These are phyloP conservation scores for Otis tarda DNA, from an alignment of 2,113 vertebrate species.

Conservation along the genomic window DNA sequence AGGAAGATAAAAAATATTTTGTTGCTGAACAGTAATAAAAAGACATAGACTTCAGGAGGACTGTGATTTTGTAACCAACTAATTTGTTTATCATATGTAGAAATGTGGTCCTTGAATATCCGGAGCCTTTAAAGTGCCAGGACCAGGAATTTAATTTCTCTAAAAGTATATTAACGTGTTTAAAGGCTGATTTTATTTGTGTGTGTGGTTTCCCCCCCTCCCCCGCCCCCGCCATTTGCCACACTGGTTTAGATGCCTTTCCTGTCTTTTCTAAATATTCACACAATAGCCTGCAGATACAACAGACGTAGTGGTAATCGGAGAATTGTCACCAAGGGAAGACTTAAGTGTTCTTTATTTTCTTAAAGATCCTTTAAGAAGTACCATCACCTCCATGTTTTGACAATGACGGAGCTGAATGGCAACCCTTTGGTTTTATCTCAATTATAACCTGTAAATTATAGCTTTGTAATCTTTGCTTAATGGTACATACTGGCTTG, in stretches of 20 bases:
- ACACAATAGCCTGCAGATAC: neutral
- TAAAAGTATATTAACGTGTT: neutral
- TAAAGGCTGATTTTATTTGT: neutral
- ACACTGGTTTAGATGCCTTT: neutral
- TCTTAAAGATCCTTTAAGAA: neutral
- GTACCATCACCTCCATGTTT: neutral
- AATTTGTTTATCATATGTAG: neutral
- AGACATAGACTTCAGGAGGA: neutral
- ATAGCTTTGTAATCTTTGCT: neutral
- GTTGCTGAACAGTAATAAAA: neutral
- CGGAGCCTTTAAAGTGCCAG: neutral
- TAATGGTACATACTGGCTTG: neutral
- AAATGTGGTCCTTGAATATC: neutral
- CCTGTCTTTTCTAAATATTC: neutral
- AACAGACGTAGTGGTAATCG: neutral
- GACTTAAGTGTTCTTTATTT: neutral
- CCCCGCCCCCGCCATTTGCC: too few relatives aligned
- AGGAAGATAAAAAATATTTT: neutral
- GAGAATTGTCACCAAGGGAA: neutral
- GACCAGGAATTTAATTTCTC: neutral
- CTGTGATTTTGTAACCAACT: neutral
- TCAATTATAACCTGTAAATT: slow-evolving; percentile 6
- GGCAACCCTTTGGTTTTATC: neutral
- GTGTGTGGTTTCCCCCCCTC: too few relatives aligned
- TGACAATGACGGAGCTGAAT: neutral